Base-by-base conservation (phyloP, 2,888 invertebrate species). In the Rhodophaea formosa region DNA sequence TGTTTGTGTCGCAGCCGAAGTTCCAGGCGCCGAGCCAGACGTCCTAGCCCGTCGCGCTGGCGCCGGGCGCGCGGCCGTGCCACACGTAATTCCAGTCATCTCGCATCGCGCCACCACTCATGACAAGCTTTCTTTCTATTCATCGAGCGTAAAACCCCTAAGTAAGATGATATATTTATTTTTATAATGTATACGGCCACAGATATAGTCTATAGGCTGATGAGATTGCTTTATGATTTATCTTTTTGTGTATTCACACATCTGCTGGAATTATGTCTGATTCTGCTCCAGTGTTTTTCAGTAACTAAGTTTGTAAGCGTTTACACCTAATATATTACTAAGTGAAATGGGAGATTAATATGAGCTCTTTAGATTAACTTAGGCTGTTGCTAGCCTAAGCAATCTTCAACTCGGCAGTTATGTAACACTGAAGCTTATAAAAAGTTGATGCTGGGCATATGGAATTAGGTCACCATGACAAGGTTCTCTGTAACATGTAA, bases 21-120 rank as follows among this genome's bases (percentile, higher is more conserved):
- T 92, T 79, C 74, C 88, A 86, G 66, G 68, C 83, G 14, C 79
- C 90, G 14, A 91, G 86, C 63, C 92, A 92, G 72, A 89, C 89
- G 43, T 92, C 92, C 80, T 92, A 92, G 92, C 91, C 88, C 63
- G 62, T 65, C 62, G 35, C 51, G 49, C 66, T 47, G 45, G 62
- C 62, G 52, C 47, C 66, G 55, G 70, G 65, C 63, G 56, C 66
- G 54, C 60, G 62, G 65, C 69, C 68, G 49, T 70, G 67, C 68
- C 70, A 60, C 51, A 59, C 60, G 61, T 42, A 53, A 59, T 61
- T 60, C 58, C 58, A 58, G 58, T 64, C 46, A 62, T 67, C 70
- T 68, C 62, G 69, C 69, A 68, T 54, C 64, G 62, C 64, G 61
- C 61, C 59, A 60, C 35, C 70, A 69, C 68, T 67, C 59, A 46